phyloP scores from a whole-genome alignment of 2,888 invertebrate species.

The Archips xylosteana region DNA sequence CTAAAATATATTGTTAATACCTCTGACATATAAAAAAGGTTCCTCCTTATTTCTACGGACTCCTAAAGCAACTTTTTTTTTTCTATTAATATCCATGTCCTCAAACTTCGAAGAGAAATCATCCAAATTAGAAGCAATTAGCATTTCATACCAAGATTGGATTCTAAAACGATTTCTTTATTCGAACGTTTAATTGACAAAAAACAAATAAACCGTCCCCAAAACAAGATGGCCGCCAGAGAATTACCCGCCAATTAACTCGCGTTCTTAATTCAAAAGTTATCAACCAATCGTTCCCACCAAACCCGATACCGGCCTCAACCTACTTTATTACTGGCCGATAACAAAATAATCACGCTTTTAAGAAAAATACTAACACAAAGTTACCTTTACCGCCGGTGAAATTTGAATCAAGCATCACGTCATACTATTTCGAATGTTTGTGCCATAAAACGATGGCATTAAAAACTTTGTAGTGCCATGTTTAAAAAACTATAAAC shows the following conservation, averaged over 20 bases:
- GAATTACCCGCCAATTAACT: conserved; percentile 40
- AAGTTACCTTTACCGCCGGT: conserved; percentile 56
- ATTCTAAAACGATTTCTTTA: conserved; percentile 11
- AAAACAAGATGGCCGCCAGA: conserved; percentile 38
- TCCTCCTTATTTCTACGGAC: not conserved
- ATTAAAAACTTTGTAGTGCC: conserved; percentile 33
- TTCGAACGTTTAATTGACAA: conserved; percentile 27
- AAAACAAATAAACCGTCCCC: conserved; percentile 35
- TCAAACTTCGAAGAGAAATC: not conserved
- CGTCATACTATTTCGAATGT: conserved; percentile 21
- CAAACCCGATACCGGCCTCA: conserved; percentile 29
- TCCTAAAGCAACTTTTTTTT: conserved; percentile 5
- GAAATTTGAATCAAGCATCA: conserved; percentile 1
- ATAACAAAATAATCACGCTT: conserved; percentile 77
- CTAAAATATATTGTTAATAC: too few species aligned
- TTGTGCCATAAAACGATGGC: not conserved
- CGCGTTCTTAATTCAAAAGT: conserved; percentile 40
- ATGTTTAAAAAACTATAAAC: conserved; percentile 82
- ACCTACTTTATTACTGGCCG: conserved; percentile 74
- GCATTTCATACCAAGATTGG: conserved; percentile 4
- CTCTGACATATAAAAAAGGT: not conserved
- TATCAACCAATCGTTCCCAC: conserved; percentile 42
- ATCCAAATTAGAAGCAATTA: conserved; percentile 5
- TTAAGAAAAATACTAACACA: conserved; percentile 55
- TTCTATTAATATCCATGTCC: not conserved